Base-by-base conservation (phyloP, 2,113 vertebrate species). In the Fregetta grallaria region DNA sequence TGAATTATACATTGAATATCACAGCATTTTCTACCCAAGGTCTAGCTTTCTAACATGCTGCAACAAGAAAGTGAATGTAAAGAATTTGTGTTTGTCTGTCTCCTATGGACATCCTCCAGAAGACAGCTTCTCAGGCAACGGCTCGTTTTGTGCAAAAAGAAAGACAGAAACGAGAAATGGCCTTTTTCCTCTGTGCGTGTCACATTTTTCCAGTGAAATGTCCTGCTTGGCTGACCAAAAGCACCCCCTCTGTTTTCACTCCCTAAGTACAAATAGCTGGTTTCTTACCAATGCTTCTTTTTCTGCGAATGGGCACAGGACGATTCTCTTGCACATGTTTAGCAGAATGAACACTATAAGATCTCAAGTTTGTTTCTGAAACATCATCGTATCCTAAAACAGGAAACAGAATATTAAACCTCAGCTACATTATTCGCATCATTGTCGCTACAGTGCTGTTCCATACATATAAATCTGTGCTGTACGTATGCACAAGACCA, bases 271-370 rank as follows among this genome's bases (percentile, higher is more conserved):
- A 85, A 96, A 92, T 3, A 94, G 66, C 47, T 91, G 36, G n/a
- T 88, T 89, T 72, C 99, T 99, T 98, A 99, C 99, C 99, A 15
- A 99, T 98, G 92, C 99, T 99, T 96, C 99, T 99, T 96, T 99
- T 99, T 94, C 99, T 98, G 94, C 98, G 98, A 96, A 99, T 98
- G 68, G 99, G 98, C 97, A 98, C 99, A 15, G 98, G 99, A 94
- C 96, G 98, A 97, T 99, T 99, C 97, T 99, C 98, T 58, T 98
- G 98, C 20, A 94, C 98, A 98, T 98, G 98, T 96, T 97, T 98
- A 56, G 97, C 90, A 67, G 97, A 86, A 29, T 98, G 98, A 95
- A 98, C 97, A 79, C 97, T 97, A 13, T 98, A 98, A 78, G 98
- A 97, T 95, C 98, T 99, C 96, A 98, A 86, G 96, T 98, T 99